Conservation (phyloP, 1,140 invertebrate species). For the Dinoponera quadriceps region DNA sequence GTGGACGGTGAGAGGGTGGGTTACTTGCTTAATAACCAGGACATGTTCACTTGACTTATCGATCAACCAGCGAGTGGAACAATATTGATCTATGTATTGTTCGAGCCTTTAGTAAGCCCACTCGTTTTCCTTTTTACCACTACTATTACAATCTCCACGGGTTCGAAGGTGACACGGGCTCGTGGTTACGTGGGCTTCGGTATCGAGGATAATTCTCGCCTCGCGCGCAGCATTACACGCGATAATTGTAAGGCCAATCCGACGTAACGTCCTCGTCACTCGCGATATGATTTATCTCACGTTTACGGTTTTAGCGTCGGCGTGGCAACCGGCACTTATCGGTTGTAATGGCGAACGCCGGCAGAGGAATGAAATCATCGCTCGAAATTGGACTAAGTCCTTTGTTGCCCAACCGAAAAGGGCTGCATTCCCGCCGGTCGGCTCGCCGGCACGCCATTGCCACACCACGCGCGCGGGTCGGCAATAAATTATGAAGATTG, state of each 20-base stretch:
- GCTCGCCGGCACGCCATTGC: conserved; percentile 46
- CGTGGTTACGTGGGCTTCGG: background rate
- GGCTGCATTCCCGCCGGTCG: conserved; percentile 60
- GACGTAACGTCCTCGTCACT: conserved; percentile 44
- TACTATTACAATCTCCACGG: background rate
- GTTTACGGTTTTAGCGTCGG: conserved; percentile 33
- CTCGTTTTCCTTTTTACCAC: too few relatives aligned
- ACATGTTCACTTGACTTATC: too few relatives aligned
- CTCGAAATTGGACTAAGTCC: conserved; percentile 53
- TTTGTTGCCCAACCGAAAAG: conserved; percentile 32
- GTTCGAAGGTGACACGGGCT: conserved; percentile 11
- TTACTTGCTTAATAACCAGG: too few relatives aligned
- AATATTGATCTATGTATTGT: too few relatives aligned
- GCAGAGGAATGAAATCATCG: conserved; percentile 53
- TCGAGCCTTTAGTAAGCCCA: too few relatives aligned
- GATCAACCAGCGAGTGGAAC: too few relatives aligned
- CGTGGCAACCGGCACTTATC: conserved; percentile 37
- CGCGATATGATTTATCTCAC: conserved; percentile 41
- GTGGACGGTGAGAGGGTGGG: too few relatives aligned
- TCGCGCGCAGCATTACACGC: conserved; percentile 7
- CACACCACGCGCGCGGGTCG: conserved; percentile 59
- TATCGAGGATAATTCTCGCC: conserved; percentile 35
- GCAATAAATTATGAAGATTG: conserved; percentile 75
- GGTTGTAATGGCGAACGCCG: conserved; percentile 26
- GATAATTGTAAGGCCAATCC: conserved; percentile 38